Evolutionary conservation across 1,140 invertebrate genomes (phyloP).

Genomic region (Bombus affinis): DNA sequence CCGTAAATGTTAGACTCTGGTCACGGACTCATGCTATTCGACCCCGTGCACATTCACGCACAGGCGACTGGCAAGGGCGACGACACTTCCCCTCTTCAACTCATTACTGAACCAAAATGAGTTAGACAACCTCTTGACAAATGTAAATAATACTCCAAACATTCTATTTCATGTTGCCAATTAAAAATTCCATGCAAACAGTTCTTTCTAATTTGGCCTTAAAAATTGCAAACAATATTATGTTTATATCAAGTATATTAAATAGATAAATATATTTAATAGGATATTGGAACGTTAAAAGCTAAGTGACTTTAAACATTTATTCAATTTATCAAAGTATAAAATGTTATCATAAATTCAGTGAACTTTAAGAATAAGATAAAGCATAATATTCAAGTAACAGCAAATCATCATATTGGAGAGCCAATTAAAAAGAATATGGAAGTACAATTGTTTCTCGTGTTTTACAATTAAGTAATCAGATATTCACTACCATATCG

Average conservation of each 20-base stretch:
- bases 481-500: neutral
- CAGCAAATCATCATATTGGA: neutral
- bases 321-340: neutral
- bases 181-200: neutral
- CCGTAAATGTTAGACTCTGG: conserved; percentile 18
- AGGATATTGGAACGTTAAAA: too few relatives aligned
- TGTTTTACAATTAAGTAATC: neutral
- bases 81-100: conserved; percentile 43
- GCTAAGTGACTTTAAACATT: neutral
- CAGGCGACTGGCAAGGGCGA: conserved; percentile 35
- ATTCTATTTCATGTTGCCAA: neutral
- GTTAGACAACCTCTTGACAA: conserved; percentile 17
- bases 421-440: neutral
- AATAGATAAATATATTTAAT: too few relatives aligned
- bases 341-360: neutral
- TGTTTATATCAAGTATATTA: too few relatives aligned
- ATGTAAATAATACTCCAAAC: conserved; percentile 35
- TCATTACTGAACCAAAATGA: conserved; percentile 43
- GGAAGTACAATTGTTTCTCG: too few relatives aligned
- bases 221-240: too few relatives aligned
- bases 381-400: neutral
- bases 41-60: conserved; percentile 24
- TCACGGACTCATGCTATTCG: conserved; percentile 28
- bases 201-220: too few relatives aligned
- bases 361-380: neutral